These are phyloP conservation scores for Tridacna gigas DNA, from an alignment of 2,888 invertebrate genomes.

Conservation along the genomic window DNA sequence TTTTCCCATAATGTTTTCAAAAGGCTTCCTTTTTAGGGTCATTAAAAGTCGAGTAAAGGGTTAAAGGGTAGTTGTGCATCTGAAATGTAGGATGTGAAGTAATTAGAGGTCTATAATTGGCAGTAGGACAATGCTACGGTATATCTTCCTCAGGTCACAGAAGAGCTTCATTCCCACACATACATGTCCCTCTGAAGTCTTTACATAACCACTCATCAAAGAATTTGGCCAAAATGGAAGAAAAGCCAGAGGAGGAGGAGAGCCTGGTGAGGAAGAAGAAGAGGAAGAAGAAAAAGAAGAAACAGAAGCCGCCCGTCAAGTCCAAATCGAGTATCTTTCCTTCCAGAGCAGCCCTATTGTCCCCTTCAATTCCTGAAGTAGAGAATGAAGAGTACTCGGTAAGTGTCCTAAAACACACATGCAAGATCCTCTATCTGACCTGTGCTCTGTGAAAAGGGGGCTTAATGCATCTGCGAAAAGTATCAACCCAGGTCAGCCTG, in stretches of 20 bases:
- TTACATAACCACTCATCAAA: slow-evolving; percentile 70
- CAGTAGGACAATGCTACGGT: not conserved
- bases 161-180: slow-evolving; percentile 78
- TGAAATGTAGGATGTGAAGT: too few relatives aligned
- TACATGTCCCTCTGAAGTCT: slow-evolving; percentile 78
- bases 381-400: slow-evolving; percentile 71
- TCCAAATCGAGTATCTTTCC: slow-evolving; percentile 73
- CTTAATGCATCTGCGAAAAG: too few relatives aligned
- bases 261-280: slow-evolving; percentile 57
- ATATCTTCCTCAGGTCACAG: slow-evolving; percentile 73
- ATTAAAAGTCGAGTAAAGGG: too few relatives aligned
- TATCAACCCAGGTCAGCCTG: too few relatives aligned
- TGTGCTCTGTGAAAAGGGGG: too few relatives aligned
- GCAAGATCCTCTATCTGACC: too few relatives aligned
- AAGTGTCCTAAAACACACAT: slow-evolving; percentile 31
- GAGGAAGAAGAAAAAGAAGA: slow-evolving; percentile 64
- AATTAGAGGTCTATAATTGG: not conserved
- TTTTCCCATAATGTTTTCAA: too few relatives aligned
- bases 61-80: too few relatives aligned
- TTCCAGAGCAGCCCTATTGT: slow-evolving; percentile 74
- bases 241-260: slow-evolving; percentile 38
- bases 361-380: slow-evolving; percentile 76
- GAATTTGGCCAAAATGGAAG: slow-evolving; percentile 13
- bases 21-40: too few relatives aligned
- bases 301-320: slow-evolving; percentile 51